Evolutionary conservation across 1,140 invertebrate species (phyloP).

Genomic region (Oscheius sp.): DNA sequence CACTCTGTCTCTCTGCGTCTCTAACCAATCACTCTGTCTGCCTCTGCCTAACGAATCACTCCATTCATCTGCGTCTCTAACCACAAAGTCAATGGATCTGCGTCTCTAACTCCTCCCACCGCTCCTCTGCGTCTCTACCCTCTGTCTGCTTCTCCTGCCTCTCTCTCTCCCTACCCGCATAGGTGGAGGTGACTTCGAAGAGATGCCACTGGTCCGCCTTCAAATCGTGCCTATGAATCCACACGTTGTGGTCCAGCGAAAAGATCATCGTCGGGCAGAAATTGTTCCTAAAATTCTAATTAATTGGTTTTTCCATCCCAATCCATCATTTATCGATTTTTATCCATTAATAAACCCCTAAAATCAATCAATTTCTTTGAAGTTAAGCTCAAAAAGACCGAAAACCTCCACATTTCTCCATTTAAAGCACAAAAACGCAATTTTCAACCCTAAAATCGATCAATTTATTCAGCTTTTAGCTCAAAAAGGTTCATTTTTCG

Average conservation of each 20-base stretch:
- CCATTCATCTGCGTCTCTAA: slow-evolving; percentile 5
- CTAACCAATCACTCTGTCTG: too few species aligned
- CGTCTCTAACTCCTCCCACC: too few species aligned
- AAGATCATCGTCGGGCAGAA: slow-evolving; percentile 36
- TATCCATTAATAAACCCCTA: not conserved
- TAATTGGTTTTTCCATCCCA: not conserved
- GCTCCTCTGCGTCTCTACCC: too few species aligned
- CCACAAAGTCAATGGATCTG: slow-evolving; percentile 7
- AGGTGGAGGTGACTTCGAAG: slow-evolving; percentile 31
- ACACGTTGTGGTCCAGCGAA: slow-evolving; percentile 39
- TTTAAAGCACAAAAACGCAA: not conserved
- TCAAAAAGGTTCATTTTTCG: not conserved
- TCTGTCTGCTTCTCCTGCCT: too few species aligned
- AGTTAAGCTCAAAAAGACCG: not conserved
- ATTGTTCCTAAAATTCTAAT: slow-evolving; percentile 24
- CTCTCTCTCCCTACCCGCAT: slow-evolving; percentile 24
- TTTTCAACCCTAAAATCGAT: not conserved
- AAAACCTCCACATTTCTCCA: not conserved
- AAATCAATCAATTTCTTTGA: not conserved
- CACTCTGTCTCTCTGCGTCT: too few species aligned
- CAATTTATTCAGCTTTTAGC: not conserved
- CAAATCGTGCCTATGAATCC: slow-evolving; percentile 35
- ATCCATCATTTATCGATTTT: not conserved
- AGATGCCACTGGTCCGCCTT: slow-evolving; percentile 41
- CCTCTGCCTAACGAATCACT: slow-evolving; percentile 15